Evolutionary conservation across 2,113 vertebrate genomes (phyloP).

Genomic region (Salvelinus sp.): DNA sequence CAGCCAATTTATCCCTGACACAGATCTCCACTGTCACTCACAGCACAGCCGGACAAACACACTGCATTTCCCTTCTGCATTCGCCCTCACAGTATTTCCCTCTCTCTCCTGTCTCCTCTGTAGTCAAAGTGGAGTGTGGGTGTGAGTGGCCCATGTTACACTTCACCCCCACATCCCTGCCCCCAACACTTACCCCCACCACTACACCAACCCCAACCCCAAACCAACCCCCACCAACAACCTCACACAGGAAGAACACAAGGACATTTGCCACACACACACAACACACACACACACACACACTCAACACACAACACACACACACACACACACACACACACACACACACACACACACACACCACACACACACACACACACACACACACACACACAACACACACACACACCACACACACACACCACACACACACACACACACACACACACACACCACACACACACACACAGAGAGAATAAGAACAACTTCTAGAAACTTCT

Average conservation of each 20-base stretch:
- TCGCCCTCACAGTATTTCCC: neutral
- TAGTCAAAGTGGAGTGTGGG: neutral
- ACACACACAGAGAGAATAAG: neutral
- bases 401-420: neutral
- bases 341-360: neutral
- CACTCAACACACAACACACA: neutral
- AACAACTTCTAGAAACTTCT: neutral
- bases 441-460: neutral
- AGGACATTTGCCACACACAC: neutral
- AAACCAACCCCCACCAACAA: neutral
- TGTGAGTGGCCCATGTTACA: neutral
- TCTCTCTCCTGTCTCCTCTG: neutral
- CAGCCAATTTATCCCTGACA: constrained; percentile 50
- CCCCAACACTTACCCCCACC: constrained; percentile 2
- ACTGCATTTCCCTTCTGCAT: neutral
- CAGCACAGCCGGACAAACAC: neutral
- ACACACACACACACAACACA: neutral
- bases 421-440: neutral
- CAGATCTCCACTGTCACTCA: constrained; percentile 30
- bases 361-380: neutral
- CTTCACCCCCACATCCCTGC: neutral
- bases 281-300: neutral
- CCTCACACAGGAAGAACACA: constrained; percentile 8
- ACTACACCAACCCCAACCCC: neutral
- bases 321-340: neutral